Base-by-base conservation (phyloP, 2,797 vertebrate species). In the Orestias chungarensis region DNA sequence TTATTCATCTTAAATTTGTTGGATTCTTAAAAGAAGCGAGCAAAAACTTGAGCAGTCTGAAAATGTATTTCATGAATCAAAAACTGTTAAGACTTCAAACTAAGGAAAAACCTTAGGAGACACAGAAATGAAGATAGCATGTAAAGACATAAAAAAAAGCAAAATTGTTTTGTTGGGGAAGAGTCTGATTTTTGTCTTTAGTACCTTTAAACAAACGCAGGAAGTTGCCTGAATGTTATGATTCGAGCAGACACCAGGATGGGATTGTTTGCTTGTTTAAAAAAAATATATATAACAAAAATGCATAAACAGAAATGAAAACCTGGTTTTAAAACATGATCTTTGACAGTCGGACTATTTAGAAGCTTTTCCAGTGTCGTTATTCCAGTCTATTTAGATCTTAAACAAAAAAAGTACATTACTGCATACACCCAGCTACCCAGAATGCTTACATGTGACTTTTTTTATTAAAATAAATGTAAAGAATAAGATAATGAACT, bases 21-120 rank as follows among this genome's bases (percentile, higher is more conserved):
- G 0, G 8, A 35, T 23, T 33, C 20, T 11, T 35, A 20, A 62
- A 40, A 62, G 5, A 40, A 40, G 25, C 23, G 0, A 3, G 4
- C 33, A 40, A 62, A 64, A 66, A 57, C 80, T 80, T 88, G 82
- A 88, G 88, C 83, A 88, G 84, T 81, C 81, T 83, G 75, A 77
- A 64, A n/a, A 73, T 90, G 91, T 86, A 89, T 92, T 91, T 88
- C 3, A 70, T 84, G 78, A 86, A 76, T 88, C 83, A 85, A 76
- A 74, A 90, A 85, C 73, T 82, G 50, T 85, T 86, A 85, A 89
- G 83, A 89, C 88, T 86, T 87, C 42, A 75, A 76, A 61, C 74
- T 47, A 91, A 80, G 86, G 33, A 25, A 75, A 76, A 66, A 80
- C 70, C 62, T 79, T 54, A 66, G 71, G 76, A 59, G 64, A 86